Base-by-base conservation (phyloP, 2,797 vertebrate species). In the Ctenochaetus hawaiiensis region DNA sequence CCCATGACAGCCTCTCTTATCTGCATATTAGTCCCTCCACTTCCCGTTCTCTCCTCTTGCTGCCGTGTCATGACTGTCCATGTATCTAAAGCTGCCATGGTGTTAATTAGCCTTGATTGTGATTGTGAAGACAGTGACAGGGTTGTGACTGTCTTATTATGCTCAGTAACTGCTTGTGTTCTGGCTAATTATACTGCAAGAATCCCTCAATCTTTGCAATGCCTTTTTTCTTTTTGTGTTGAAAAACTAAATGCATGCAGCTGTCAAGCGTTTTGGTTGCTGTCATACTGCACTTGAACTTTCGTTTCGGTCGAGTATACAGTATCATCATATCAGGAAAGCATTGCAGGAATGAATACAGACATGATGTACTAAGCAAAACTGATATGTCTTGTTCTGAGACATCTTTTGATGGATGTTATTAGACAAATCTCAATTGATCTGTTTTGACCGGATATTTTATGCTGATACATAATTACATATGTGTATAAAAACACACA, bases 31-130 rank as follows among this genome's bases (percentile, higher is more conserved):
- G 83, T 82, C 48, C 61, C 77, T 75, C 45, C 72, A 66, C 78
- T 3, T 47, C 43, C 14, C 45, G 79, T 67, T 44, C 56, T 59
- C 56, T 78, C 54, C 71, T 66, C 56, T 65, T 59, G 66, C 62
- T 65, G 82, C 23, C 62, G 43, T 82, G 74, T 68, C 79, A 84
- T 81, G 63, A 81, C 61, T 74, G 62, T 69, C 39, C 72, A 47
- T 69, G 59, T 66, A 61, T 67, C 47, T 76, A 59, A 72, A 86
- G 77, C 82, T 84, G 88, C 64, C 69, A 80, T 49, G 56, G 84
- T 82, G 89, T 80, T 91, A 89, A 91, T 93, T 83, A 88, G 86
- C 45, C 72, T n/a, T 48, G 65, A 80, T 39, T 81, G 72, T 76
- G 72, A 81, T 48, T 62, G 82, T 83, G 87, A 88, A 53, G 47